A percentile compares a stretch with the other conserved stretches of the same genome.
These are phyloP conservation scores for Biston betularia DNA, from an alignment of 2,888 invertebrate genomes.

Conservation along the genomic window DNA sequence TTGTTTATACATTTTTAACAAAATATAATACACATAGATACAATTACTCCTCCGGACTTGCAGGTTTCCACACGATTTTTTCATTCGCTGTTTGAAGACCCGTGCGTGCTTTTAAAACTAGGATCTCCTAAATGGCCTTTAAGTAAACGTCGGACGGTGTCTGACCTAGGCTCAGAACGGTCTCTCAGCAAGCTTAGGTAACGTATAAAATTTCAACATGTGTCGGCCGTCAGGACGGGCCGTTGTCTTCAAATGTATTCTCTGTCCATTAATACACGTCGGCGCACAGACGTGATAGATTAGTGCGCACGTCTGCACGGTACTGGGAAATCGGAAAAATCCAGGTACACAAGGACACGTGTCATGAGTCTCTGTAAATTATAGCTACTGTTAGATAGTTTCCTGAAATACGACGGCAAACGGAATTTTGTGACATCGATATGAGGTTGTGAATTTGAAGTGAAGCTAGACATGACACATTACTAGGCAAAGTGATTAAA, in stretches of 20 bases:
- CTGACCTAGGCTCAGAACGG: too few relatives aligned
- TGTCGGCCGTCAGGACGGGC: slow-evolving; percentile 22
- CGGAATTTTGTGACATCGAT: background rate
- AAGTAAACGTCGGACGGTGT: too few relatives aligned
- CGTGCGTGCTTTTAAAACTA: background rate
- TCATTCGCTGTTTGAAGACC: too few relatives aligned
- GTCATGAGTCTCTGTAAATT: slow-evolving; percentile 3
- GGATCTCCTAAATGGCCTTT: background rate
- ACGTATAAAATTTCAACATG: slow-evolving; percentile 26
- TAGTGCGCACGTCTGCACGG: slow-evolving; percentile 62
- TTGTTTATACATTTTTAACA: too few relatives aligned
- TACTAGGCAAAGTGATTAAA: too few relatives aligned
- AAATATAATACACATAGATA: too few relatives aligned
- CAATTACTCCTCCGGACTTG: too few relatives aligned
- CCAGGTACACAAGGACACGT: slow-evolving; percentile 30
- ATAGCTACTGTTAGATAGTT: background rate
- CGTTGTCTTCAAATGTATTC: slow-evolving; percentile 71
- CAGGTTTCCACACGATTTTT: too few relatives aligned
- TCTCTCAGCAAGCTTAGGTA: background rate
- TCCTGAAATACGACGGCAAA: background rate
- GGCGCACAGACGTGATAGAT: slow-evolving; percentile 69
- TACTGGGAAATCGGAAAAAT: slow-evolving; percentile 56
- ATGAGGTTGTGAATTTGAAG: too few relatives aligned
- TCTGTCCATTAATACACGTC: slow-evolving; percentile 75
- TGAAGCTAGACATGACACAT: too few relatives aligned